Base-by-base conservation (phyloP, 2,888 invertebrate genomes). In the Apomyelois bistriatella region DNA sequence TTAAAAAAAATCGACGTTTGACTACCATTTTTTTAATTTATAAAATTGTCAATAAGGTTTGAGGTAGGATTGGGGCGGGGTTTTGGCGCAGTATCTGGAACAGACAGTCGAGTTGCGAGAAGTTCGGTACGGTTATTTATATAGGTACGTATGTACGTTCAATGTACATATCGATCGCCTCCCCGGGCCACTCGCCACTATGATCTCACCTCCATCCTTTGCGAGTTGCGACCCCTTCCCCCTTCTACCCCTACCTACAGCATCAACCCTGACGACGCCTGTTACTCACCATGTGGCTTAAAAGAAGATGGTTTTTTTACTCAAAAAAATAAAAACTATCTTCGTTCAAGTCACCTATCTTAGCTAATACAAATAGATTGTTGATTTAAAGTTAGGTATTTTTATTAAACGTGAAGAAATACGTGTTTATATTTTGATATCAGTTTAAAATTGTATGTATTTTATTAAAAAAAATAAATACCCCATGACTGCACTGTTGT, bases 141-240 rank as follows among this genome's bases (percentile, higher is more conserved):
- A 81, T 82, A 82, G 85, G 78, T 87, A 86, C 79, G 81, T 88
- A 88, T 85, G 81, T 88, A 87, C 82, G 87, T 84, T 88, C 86
- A 88, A 88, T 88, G 88, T 89, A 89, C 89, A 88, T 89, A 90
- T 90, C 87, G 89, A 90, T 90, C 89, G 89, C 81, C 85, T 85
- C 85, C 85, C 88, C 86, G 76, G 81, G 86, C 85, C 85, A 87
- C 89, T 88, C 88, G 87, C 88, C 89, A 89, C 89, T 90, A 88
- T 89, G 88, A 89, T 87, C 87, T 88, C 89, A 90, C 89, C 89
- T 88, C 89, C 87, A 86, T 86, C 86, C 85, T 81, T 82, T 82
- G 82, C 83, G 79, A 76, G 79, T 76, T 76, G 75, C 74, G 74
- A 61, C 68, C 75, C 62, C 60, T 60, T 61, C 67, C 60, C 68